Evolutionary conservation across 2,113 vertebrate genomes (phyloP).

Genomic region (Nycticryphes semicollaris): DNA sequence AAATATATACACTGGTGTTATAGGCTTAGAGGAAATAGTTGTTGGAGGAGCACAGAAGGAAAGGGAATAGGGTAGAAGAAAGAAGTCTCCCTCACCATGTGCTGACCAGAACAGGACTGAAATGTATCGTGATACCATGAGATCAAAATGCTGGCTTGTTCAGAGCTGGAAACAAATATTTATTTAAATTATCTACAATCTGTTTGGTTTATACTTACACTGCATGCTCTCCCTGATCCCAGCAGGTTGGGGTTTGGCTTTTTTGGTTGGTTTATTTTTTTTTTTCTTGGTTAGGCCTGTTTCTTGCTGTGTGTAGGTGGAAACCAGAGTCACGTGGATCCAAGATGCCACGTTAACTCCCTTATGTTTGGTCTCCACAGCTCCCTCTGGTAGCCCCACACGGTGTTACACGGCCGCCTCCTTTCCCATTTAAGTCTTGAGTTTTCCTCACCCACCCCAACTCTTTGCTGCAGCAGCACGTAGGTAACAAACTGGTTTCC

Average conservation of each 20-base stretch:
- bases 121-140: background rate
- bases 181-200: background rate
- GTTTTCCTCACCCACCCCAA: background rate
- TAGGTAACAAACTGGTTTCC: background rate
- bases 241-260: background rate
- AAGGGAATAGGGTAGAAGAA: background rate
- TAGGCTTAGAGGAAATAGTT: background rate
- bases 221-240: background rate
- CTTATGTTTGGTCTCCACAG: background rate
- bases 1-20: background rate
- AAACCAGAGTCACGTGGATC: background rate
- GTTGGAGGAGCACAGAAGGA: background rate
- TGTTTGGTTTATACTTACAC: background rate
- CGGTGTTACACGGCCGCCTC: background rate
- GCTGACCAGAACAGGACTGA: background rate
- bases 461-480: accelerated
- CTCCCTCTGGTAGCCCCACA: background rate
- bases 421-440: background rate
- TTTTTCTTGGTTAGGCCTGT: background rate
- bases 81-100: accelerated
- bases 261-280: no score
- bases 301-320: background rate
- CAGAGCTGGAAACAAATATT: background rate
- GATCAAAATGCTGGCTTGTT: accelerated
- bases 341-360: accelerated